Percentiles rank a stretch among this genome's conserved stretches.
Conservation (phyloP, 2,797 vertebrate species). For the Bradypodion pumilum region DNA sequence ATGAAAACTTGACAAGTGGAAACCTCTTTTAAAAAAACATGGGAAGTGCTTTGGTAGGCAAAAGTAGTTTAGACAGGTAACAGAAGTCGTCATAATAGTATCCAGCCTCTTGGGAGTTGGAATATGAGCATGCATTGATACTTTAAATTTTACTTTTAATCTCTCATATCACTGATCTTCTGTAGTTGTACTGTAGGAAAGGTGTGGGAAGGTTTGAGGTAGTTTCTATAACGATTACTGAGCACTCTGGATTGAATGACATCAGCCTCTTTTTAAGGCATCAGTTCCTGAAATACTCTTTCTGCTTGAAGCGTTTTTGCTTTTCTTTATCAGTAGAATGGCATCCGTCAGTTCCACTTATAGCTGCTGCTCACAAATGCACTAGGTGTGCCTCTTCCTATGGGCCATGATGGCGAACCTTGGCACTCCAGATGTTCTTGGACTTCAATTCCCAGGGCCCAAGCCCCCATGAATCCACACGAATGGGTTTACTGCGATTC, state of each 20-base stretch:
- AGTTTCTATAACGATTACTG: not conserved
- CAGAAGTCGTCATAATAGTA: not conserved
- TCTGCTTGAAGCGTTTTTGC: not conserved
- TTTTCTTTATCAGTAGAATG: not conserved
- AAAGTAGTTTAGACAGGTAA: not conserved
- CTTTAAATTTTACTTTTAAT: not conserved
- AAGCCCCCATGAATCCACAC: too few relatives aligned
- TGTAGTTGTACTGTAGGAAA: not conserved
- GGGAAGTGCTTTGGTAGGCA: not conserved
- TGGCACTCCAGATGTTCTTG: too few relatives aligned
- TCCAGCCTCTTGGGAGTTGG: not conserved
- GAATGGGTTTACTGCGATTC: too few relatives aligned
- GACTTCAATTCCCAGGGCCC: too few relatives aligned
- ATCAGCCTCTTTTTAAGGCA: not conserved
- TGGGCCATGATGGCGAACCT: too few relatives aligned
- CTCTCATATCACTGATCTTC: not conserved
- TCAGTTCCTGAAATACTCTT: not conserved
- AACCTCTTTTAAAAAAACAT: constrained; percentile 3
- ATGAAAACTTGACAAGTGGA: constrained; percentile 11
- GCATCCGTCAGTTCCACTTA: not conserved
- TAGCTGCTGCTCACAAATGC: not conserved
- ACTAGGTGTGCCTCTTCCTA: not conserved
- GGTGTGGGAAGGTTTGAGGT: not conserved
- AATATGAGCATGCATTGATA: not conserved
- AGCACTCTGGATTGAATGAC: too few relatives aligned